Percentiles rank a stretch among this genome's conserved stretches.
phyloP scores from a whole-genome alignment of 2,113 vertebrate species.

The Ardeotis arabs region DNA sequence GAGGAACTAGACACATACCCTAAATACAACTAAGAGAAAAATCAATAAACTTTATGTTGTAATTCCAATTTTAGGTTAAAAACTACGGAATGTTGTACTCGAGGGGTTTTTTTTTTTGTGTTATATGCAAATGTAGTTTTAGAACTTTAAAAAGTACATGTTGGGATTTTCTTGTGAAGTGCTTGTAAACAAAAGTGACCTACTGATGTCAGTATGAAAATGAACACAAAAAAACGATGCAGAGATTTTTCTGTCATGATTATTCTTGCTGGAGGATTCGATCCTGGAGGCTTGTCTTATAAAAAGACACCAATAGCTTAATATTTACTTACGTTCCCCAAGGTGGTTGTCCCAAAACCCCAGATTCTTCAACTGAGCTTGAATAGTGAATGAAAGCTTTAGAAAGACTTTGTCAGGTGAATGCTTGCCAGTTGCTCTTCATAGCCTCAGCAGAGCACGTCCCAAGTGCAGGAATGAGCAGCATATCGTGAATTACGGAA shows the following conservation, averaged over 20 bases:
- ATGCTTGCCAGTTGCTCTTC: neutral
- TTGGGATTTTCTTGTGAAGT: neutral
- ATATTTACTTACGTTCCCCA: neutral
- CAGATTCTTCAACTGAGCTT: neutral
- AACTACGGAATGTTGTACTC: neutral
- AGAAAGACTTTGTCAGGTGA: neutral
- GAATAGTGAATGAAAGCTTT: neutral
- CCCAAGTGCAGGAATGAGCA: neutral
- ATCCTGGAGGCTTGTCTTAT: neutral
- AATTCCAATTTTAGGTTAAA: neutral
- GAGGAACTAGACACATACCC: neutral
- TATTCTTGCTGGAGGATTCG: neutral
- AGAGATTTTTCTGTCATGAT: neutral
- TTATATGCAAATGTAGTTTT: neutral
- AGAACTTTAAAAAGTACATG: neutral
- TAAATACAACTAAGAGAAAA: neutral
- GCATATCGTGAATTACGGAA: rapidly evolving
- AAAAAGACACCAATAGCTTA: neutral
- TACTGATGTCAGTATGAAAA: neutral
- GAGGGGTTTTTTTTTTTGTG: neutral
- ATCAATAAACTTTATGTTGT: neutral
- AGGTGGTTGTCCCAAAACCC: neutral
- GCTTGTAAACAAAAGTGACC: neutral
- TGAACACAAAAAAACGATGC: neutral
- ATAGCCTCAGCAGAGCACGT: neutral